phyloP scores from a whole-genome alignment of 30 jellyfish, hydroid and myxozoan species.

The Rhopilema esculentum region DNA sequence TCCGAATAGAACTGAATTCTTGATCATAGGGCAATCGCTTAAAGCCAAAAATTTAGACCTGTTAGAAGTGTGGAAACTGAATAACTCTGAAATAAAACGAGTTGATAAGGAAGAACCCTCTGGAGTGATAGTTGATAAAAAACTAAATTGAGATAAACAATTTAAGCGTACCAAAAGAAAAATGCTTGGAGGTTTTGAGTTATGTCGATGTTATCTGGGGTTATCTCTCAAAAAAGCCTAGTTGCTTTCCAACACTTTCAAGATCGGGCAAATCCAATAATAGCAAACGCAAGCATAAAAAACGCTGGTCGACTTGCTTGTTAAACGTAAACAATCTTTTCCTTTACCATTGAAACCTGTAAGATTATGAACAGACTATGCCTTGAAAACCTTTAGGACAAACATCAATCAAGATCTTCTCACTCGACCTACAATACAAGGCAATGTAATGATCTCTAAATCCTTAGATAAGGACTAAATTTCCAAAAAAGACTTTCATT shows the following conservation, averaged over 20 bases:
- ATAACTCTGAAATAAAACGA: too few relatives aligned
- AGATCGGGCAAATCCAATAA: slow-evolving; percentile 41
- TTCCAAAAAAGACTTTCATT: slow-evolving; percentile 3
- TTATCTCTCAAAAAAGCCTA: slow-evolving; percentile 9
- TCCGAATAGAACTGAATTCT: slow-evolving; percentile 8
- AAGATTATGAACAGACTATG: slow-evolving; percentile 9
- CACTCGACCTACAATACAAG: slow-evolving; percentile 30
- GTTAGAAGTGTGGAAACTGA: too few relatives aligned
- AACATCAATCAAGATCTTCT: too few relatives aligned
- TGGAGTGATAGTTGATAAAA: slow-evolving; percentile 24
- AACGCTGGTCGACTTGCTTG: slow-evolving; percentile 44
- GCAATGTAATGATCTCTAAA: slow-evolving; percentile 21
- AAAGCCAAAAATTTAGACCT: too few relatives aligned
- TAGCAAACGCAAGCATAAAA: slow-evolving; percentile 29
- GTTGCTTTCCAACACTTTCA: slow-evolving; percentile 47
- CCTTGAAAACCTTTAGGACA: slow-evolving; percentile 12
- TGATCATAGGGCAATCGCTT: too few relatives aligned
- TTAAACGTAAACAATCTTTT: slow-evolving; percentile 36
- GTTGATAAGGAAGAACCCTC: slow-evolving; percentile 34
- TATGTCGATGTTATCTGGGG: slow-evolving; percentile 24
- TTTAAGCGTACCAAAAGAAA: slow-evolving; percentile 32
- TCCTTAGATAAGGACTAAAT: slow-evolving; percentile 6
- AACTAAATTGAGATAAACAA: slow-evolving; percentile 19
- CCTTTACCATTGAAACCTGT: slow-evolving; percentile 9
- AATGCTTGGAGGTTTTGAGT: slow-evolving; percentile 42